These are phyloP conservation scores for Drosophila aldrichi DNA, from an alignment of 2,888 invertebrate genomes.

Conservation along the genomic window DNA sequence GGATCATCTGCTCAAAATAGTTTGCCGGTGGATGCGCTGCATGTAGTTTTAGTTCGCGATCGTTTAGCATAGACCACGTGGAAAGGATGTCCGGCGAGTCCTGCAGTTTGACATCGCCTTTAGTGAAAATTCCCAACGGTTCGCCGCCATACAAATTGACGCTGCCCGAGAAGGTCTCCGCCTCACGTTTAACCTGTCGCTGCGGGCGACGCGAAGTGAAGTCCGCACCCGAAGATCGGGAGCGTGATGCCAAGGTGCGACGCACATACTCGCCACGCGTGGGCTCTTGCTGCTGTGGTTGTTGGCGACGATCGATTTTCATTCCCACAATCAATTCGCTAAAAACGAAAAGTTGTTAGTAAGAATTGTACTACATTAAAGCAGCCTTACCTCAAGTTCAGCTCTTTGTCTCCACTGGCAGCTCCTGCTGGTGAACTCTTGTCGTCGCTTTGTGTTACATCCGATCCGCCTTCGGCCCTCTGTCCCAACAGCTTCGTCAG, in stretches of 20 bases:
- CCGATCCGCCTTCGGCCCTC: conserved; percentile 22
- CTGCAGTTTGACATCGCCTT: conserved; percentile 36
- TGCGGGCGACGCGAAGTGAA: conserved; percentile 46
- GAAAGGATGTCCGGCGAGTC: conserved; percentile 85
- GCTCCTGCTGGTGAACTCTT: background rate
- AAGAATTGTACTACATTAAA: fast-evolving
- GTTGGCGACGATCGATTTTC: conserved; percentile 89
- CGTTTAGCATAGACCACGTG: conserved; percentile 89
- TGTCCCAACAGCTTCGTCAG: conserved; percentile 88
- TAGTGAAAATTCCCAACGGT: conserved; percentile 88
- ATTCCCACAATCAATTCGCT: conserved; percentile 91
- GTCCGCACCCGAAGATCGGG: conserved; percentile 27
- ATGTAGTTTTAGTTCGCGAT: conserved; percentile 89
- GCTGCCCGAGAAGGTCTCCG: conserved; percentile 83
- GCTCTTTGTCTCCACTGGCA: conserved; percentile 50
- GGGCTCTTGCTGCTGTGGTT: conserved; percentile 52
- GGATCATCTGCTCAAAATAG: conserved; percentile 96
- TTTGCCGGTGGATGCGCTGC: conserved; percentile 92
- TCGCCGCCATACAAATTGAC: conserved; percentile 88
- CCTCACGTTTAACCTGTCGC: conserved; percentile 64
- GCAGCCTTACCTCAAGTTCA: conserved; percentile 74
- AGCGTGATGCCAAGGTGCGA: conserved; percentile 76
- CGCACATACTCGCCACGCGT: conserved; percentile 85
- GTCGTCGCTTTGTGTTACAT: conserved; percentile 10
- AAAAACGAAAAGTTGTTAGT: conserved; percentile 50